A percentile compares a stretch with the other conserved stretches of the same genome.
Conservation (phyloP, 2,888 invertebrate species). For the Ophioninae sp. region DNA sequence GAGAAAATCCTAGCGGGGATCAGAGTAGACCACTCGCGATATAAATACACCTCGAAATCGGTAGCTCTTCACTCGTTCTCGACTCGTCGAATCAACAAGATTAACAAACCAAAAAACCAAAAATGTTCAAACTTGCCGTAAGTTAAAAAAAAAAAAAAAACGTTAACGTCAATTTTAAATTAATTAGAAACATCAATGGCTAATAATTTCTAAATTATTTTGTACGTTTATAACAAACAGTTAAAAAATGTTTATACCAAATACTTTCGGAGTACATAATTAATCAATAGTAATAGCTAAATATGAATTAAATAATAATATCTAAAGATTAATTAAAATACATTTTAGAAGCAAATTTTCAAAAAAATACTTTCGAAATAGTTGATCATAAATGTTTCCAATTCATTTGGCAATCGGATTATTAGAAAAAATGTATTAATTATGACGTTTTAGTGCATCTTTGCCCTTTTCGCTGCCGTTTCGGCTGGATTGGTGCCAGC, state of each 20-base stretch:
- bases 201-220: no score
- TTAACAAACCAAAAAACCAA: slow-evolving; percentile 60
- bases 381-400: no score
- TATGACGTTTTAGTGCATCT: slow-evolving; percentile 77
- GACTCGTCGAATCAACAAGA: slow-evolving; percentile 67
- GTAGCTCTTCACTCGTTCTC: slow-evolving; percentile 71
- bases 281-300: no score
- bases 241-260: no score
- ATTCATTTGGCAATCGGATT: not conserved
- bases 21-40: slow-evolving; percentile 58
- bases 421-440: not conserved
- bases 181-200: not conserved
- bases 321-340: no score
- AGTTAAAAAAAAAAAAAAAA: slow-evolving; percentile 61
- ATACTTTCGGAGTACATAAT: no score
- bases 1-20: slow-evolving; percentile 60
- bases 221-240: no score
- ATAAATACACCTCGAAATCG: slow-evolving; percentile 68
- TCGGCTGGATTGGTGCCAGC: slow-evolving; percentile 76
- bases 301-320: no score
- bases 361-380: no score
- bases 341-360: no score
- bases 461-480: slow-evolving; percentile 79
- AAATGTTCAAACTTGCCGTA: slow-evolving; percentile 75
- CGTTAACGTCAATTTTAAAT: not conserved